These are phyloP conservation scores for Eubucco bourcierii DNA, from an alignment of 2,113 vertebrate genomes.

Conservation along the genomic window DNA sequence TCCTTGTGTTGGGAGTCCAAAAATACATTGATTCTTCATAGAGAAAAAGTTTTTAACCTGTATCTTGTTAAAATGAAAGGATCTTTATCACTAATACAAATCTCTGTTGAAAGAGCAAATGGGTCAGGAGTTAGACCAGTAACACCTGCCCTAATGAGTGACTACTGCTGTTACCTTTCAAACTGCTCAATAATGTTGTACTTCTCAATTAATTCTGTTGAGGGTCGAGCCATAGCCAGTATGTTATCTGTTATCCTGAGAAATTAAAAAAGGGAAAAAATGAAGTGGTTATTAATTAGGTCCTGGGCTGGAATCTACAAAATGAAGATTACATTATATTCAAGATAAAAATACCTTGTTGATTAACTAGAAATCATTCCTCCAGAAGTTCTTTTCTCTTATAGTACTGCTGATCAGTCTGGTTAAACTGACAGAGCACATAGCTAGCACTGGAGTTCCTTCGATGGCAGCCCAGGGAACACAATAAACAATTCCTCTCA, in stretches of 20 bases:
- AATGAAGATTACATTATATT: background rate
- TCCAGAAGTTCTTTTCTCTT: background rate
- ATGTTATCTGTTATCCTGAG: constrained; percentile 94
- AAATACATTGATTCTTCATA: constrained; percentile 25
- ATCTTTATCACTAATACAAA: constrained; percentile 28
- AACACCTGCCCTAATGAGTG: background rate
- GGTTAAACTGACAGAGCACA: background rate
- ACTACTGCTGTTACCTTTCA: constrained; percentile 77
- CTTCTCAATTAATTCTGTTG: constrained; percentile 91
- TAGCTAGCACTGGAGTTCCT: background rate
- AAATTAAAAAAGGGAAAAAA: background rate
- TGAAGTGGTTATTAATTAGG: background rate
- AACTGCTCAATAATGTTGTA: constrained; percentile 93
- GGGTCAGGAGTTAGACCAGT: background rate
- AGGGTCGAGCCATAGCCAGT: constrained; percentile 95
- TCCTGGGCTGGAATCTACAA: background rate
- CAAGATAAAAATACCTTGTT: background rate
- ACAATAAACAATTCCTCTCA: background rate
- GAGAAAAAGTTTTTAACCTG: constrained; percentile 36
- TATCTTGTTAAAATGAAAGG: constrained; percentile 38
- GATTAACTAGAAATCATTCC: background rate
- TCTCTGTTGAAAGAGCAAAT: constrained; percentile 17
- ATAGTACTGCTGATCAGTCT: background rate
- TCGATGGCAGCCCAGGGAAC: background rate
- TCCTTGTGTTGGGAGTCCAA: background rate